These are phyloP conservation scores for Drosophila pseudoananassae DNA, from an alignment of 1,140 invertebrate genomes.

Conservation along the genomic window DNA sequence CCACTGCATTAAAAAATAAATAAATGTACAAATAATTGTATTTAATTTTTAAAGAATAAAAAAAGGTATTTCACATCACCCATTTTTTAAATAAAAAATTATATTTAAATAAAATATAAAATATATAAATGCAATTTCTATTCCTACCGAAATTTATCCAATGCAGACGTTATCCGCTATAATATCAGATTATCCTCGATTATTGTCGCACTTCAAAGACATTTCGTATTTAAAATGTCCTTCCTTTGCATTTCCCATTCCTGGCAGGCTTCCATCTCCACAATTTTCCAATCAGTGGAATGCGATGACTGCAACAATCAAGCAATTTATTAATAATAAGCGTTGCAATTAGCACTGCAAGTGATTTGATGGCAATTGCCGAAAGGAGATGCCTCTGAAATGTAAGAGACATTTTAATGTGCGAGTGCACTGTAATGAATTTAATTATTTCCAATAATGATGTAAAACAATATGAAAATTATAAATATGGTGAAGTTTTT, in stretches of 20 bases:
- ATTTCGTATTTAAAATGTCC: constrained; percentile 1
- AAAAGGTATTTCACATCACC: too few relatives aligned
- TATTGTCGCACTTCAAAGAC: too few relatives aligned
- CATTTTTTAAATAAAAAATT: too few relatives aligned
- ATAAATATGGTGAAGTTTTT: background rate
- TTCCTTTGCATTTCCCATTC: background rate
- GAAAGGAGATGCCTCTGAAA: constrained; percentile 5
- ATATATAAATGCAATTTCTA: too few relatives aligned
- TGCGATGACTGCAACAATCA: constrained; percentile 40
- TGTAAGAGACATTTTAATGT: background rate
- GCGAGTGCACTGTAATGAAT: background rate
- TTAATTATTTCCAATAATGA: background rate
- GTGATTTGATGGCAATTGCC: constrained; percentile 47
- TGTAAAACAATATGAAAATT: background rate
- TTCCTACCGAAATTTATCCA: too few relatives aligned
- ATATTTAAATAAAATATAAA: too few relatives aligned
- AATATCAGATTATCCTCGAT: too few relatives aligned
- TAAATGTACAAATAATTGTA: too few relatives aligned
- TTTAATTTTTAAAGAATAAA: too few relatives aligned
- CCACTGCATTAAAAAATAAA: too few relatives aligned
- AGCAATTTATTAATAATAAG: constrained; percentile 62
- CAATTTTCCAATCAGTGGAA: constrained; percentile 24
- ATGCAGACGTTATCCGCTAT: too few relatives aligned
- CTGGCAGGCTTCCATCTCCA: background rate
- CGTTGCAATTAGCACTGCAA: constrained; percentile 53